Conservation (phyloP, 2,113 vertebrate genomes). For the Chiloscyllium plagiosum region DNA sequence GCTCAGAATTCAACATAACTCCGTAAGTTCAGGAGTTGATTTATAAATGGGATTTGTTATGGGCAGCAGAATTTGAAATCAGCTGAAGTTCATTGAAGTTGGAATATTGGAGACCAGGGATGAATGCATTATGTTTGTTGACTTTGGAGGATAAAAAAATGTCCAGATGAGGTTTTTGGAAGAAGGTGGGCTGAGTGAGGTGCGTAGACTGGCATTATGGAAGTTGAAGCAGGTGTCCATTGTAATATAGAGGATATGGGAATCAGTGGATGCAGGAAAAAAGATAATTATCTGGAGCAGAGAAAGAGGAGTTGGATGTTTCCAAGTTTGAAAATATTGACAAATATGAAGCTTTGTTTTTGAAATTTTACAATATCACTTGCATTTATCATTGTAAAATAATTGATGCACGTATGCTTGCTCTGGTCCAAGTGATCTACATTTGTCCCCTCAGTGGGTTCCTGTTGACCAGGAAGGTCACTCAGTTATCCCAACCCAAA, state of each 20-base stretch:
- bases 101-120: background rate
- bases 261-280: background rate
- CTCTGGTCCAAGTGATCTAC: background rate
- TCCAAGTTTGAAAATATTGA: background rate
- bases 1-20: background rate
- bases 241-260: background rate
- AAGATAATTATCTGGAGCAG: background rate
- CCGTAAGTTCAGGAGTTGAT: background rate
- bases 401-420: background rate
- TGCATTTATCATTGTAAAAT: background rate
- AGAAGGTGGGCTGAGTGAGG: background rate
- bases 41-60: background rate
- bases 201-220: background rate
- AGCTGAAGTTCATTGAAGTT: background rate
- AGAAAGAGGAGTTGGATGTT: background rate
- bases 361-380: background rate
- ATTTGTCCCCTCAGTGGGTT: background rate
- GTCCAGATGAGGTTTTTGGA: background rate
- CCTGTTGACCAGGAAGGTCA: background rate
- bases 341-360: background rate
- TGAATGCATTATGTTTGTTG: background rate
- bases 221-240: background rate
- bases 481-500: background rate
- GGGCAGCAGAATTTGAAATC: background rate
- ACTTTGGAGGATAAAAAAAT: background rate